These are phyloP conservation scores for Lysiphlebus fabarum DNA, from an alignment of 1,140 invertebrate species.

Conservation along the genomic window DNA sequence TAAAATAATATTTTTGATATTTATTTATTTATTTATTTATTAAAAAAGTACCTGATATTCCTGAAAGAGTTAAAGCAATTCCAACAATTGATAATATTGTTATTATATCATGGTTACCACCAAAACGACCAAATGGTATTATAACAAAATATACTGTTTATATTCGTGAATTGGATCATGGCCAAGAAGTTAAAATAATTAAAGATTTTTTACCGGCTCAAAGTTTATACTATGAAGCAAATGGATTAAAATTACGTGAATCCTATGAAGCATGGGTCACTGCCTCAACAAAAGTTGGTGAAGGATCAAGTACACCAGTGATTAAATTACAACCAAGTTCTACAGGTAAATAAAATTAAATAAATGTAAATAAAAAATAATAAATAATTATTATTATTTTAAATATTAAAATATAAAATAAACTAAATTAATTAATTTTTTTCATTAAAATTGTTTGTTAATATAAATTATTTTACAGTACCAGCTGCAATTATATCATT, in stretches of 20 bases:
- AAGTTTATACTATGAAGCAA: slow-evolving; percentile 57
- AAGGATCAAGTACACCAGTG: slow-evolving; percentile 58
- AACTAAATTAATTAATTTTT: too few relatives aligned
- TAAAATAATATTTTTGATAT: slow-evolving; percentile 2
- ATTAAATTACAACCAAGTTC: slow-evolving; percentile 55
- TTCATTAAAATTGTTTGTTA: too few relatives aligned
- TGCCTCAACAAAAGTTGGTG: slow-evolving; percentile 60
- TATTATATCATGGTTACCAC: slow-evolving; percentile 76
- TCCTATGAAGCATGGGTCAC: slow-evolving; percentile 68
- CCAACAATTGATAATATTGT: slow-evolving; percentile 66
- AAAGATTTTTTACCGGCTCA: slow-evolving; percentile 50
- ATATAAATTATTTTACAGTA: slow-evolving; percentile 43
- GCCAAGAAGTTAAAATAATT: slow-evolving; percentile 54
- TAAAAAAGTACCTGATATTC: slow-evolving; percentile 63
- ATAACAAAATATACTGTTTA: slow-evolving; percentile 76
- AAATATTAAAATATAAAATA: too few relatives aligned
- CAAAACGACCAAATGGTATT: slow-evolving; percentile 68
- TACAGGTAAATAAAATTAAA: slow-evolving; percentile 39
- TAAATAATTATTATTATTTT: too few relatives aligned
- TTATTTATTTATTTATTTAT: neutral
- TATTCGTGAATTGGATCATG: slow-evolving; percentile 59
- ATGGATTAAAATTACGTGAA: slow-evolving; percentile 56
- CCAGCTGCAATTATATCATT: slow-evolving; percentile 64
- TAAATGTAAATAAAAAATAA: too few relatives aligned
- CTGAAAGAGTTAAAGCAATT: slow-evolving; percentile 72